Evolutionary conservation across 2,888 invertebrate species (phyloP), one percentile per base, ranked within the genome.

Genomic region (Dione juno): DNA sequence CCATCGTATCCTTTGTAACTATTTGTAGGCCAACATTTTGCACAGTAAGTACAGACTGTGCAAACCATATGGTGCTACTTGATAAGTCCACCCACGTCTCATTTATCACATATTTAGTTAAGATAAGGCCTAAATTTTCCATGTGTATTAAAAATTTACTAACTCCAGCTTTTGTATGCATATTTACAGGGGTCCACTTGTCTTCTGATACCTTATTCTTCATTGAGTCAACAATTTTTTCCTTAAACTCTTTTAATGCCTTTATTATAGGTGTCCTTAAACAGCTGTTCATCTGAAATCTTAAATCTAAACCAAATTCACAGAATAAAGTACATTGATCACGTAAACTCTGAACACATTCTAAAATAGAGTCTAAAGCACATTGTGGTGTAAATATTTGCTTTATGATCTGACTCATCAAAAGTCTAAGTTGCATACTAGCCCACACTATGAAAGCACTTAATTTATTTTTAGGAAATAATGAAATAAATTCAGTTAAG

Each of bases 341-440:
- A 79, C 97, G 94, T 37, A 98, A 95, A 80, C 96, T 95, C 73
- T 96, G 95, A 40, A 98, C 96, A 88, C 98, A 98, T 83, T 97
- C 97, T 8, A 98, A 96, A 67, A 98, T 95, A 0, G 96, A 95
- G 74, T 97, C 96, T 79, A 98, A 89, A 10, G 96, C 95, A 67
- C 97, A 96, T 88, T 98, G 98, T 8, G 98, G 97, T 77, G 97
- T 96, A 83, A 99, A 97, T 63, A 98, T 96, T 88, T 98, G 97
- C 81, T 97, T 97, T 66, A 96, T 95, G 79, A 97, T 94, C 88
- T 97, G 97, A 77, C 95, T 95, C 78, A 96, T 96, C 81, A 98
- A 95, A 79, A 96, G 94, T 79, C 96, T 96, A 70, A 97, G 90
- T 89, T 98, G 97, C 76, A 95, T 94, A 81, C 97, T 97, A 76